phyloP scores from a whole-genome alignment of 2,888 invertebrate genomes.

The Polymixis lichenea region DNA sequence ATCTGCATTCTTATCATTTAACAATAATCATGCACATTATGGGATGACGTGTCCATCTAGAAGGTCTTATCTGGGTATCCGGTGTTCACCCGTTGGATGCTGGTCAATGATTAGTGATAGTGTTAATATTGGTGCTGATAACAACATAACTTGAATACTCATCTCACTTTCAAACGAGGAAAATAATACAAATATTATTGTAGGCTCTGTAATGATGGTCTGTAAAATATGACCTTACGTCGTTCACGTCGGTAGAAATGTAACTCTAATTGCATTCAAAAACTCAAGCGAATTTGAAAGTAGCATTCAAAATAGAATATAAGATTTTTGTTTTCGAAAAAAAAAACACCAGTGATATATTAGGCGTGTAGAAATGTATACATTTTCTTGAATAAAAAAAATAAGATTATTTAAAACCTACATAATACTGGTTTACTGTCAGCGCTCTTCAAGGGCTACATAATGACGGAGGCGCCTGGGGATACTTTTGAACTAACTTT shows the following conservation, averaged over 20 bases:
- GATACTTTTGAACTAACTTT: too few species aligned
- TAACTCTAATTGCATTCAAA: background rate
- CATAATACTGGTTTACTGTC: too few species aligned
- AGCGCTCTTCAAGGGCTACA: too few species aligned
- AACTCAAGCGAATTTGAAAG: background rate
- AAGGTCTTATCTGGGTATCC: slow-evolving; percentile 12
- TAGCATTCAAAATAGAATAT: background rate
- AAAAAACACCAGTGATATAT: background rate
- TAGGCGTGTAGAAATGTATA: background rate
- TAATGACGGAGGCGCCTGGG: too few species aligned
- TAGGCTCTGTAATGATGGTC: background rate
- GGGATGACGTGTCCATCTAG: background rate
- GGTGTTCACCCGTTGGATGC: background rate
- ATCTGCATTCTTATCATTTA: slow-evolving; percentile 8
- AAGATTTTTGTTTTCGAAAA: background rate
- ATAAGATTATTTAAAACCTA: background rate
- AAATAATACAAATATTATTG: background rate
- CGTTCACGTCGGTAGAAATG: background rate
- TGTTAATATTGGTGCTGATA: background rate
- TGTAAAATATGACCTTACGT: background rate
- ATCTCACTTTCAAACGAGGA: slow-evolving; percentile 21
- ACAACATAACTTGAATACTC: background rate
- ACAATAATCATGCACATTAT: background rate
- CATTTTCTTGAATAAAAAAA: too few species aligned
- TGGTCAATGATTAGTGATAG: background rate